Base-by-base conservation (phyloP, 2,113 vertebrate genomes). In the Podiceps cristatus region DNA sequence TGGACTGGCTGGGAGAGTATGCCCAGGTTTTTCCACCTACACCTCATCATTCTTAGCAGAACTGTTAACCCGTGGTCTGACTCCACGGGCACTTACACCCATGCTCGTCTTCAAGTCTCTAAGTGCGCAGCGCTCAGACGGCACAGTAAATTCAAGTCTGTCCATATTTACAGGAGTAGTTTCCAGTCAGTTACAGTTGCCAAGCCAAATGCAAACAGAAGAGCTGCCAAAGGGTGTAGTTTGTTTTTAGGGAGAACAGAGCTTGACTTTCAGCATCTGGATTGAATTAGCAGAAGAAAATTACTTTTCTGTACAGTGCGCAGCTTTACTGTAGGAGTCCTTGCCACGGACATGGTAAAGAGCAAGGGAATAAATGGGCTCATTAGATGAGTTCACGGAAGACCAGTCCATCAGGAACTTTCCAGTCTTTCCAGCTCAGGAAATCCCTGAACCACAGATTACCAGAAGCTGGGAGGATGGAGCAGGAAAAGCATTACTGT, bases 141-240 rank as follows among this genome's bases (percentile, higher is more conserved):
- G 16, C 47, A 33, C 0, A 0, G 55, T 86, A 33, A 77, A 73
- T 73, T 56, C 75, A 88, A 78, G 53, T 72, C 60, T 84, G 60
- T 18, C 44, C 6, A 1, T 93, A 52, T 77, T 67, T 86, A 56
- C 35, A 63, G 67, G 24, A 76, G 14, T 10, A 37, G 29, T 53
- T 84, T 93, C 73, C 89, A 96, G 29, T 18, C 86, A 81, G 60
- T 89, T 75, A 45, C 44, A 64, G 40, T 18, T 91, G 86, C 69
- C 84, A 96, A 96, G 40, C 40, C 73, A 91, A 81, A 76, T 23
- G 47, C 60, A 92, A 95, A 92, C 25, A 75, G 35, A 73, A 35
- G 27, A 47, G 73, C 64, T 96, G 93, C n/a, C 49, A 78, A 85
- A 71, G 42, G 53, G 19, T 59, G 68, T 42, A 10, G 44, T 59